Evolutionary conservation across 30 jellyfish, hydroid and myxozoan species (phyloP).

Genomic region (Chrysaora quinquecirrha): DNA sequence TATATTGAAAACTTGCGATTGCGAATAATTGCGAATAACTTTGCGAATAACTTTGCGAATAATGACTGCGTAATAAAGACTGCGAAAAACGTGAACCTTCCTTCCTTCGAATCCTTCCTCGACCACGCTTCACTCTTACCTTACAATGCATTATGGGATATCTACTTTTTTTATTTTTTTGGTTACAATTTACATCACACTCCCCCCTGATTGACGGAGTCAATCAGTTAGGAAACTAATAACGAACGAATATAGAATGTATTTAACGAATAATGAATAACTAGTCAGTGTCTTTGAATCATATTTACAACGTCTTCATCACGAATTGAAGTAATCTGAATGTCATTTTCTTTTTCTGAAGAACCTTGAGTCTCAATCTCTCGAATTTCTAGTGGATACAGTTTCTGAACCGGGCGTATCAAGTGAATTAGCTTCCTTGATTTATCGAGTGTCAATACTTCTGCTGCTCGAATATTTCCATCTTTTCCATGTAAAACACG

Average conservation of each 20-base stretch:
- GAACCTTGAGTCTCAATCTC: neutral
- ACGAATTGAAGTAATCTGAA: neutral
- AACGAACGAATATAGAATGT: too few species aligned
- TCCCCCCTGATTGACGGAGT: constrained; percentile 1
- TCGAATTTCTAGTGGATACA: constrained; percentile 3
- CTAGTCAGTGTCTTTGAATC: neutral
- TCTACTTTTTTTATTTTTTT: too few species aligned
- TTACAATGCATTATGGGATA: too few species aligned
- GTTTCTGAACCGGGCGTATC: neutral
- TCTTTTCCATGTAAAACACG: neutral
- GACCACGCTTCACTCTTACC: too few species aligned
- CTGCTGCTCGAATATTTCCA: constrained; percentile 20
- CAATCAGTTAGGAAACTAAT: neutral
- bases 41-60: too few species aligned
- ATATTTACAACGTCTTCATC: neutral
- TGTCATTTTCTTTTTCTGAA: neutral
- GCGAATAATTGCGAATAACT: too few species aligned
- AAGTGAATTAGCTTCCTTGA: neutral
- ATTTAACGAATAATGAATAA: neutral
- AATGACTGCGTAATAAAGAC: too few species aligned
- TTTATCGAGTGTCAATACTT: neutral
- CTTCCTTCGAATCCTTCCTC: too few species aligned
- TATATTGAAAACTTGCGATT: too few species aligned
- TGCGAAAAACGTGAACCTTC: too few species aligned
- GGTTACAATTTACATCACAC: neutral